Base-by-base conservation (phyloP, 2,888 invertebrate species). In the Petrophora chlorosata region DNA sequence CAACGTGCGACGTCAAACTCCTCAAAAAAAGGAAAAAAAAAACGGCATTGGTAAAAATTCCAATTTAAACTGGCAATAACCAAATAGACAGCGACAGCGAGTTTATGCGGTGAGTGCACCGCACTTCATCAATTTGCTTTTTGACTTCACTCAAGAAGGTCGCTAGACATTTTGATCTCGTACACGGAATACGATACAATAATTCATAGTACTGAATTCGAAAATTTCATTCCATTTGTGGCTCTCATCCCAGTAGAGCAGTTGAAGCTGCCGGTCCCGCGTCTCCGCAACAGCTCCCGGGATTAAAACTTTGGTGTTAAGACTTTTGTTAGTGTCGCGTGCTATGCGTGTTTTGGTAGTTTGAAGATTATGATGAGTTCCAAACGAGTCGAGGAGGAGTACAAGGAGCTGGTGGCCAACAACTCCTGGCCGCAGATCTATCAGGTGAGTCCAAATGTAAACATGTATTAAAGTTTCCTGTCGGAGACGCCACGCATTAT, bases 361-460 rank as follows among this genome's bases (percentile, higher is more conserved):
- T 47, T 53, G 52, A 58, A 63, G 67, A 55, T 16, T 25, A 34
- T 23, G 59, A 66, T 69, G 63, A 38, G 48, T 68, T 56, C 62
- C 16, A 79, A 72, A 63, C 77, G 67, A 46, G 67, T 96, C 59
- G 95, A 95, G 86, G 91, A 92, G 40, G 95, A 96, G 85, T 95
- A 94, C 85, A 85, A 91, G 68, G 93, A 94, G 74, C 92, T 96
- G 67, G 93, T 92, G 70, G 91, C 91, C 62, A 93, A 91, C 71
- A 92, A 92, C 76, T 93, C 93, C 59, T 96, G 96, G 96, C 85
- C 92, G 55, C 80, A 91, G 59, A 84, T 94, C 59, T 96, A 93
- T 83, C 94, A 94, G 93, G 96, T 96, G 66, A 56, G 82, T 79
- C 58, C 7, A 17, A 7, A 19, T 15, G 15, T 38, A 10, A 5